phyloP scores from a whole-genome alignment of 2,888 invertebrate genomes.

The Sesamia inferens region DNA sequence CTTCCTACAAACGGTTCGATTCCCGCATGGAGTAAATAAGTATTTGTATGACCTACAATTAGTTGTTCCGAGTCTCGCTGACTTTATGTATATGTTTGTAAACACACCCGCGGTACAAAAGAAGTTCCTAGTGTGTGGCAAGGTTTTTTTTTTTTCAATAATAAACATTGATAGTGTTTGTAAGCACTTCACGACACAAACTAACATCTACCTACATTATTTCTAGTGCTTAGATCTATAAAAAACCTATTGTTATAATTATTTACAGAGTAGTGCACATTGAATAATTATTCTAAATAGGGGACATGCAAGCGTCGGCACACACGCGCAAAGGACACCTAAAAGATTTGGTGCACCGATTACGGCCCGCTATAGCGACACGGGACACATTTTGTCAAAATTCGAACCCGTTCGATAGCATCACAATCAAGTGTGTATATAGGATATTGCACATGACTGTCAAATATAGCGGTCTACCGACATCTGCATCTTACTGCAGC shows the following conservation, averaged over 20 bases:
- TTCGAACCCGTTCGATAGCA: slow-evolving; percentile 51
- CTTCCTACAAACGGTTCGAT: neutral
- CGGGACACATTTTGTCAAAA: slow-evolving; percentile 27
- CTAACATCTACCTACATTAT: neutral
- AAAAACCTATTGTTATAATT: neutral
- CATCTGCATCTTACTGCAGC: slow-evolving; percentile 69
- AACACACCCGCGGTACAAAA: too few species aligned
- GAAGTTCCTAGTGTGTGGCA: too few species aligned
- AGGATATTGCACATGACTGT: slow-evolving; percentile 73
- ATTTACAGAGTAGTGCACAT: neutral
- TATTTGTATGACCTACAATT: too few species aligned
- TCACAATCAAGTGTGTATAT: slow-evolving; percentile 64
- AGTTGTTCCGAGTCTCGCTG: neutral
- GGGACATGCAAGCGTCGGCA: slow-evolving; percentile 13
- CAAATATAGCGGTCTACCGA: slow-evolving; percentile 60
- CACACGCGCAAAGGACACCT: neutral
- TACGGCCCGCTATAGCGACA: slow-evolving; percentile 14
- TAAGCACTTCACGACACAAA: neutral
- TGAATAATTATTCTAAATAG: neutral
- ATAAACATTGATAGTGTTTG: neutral
- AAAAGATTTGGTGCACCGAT: slow-evolving; percentile 13
- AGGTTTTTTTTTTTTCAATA: too few species aligned
- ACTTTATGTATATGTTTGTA: too few species aligned
- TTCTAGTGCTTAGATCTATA: neutral
- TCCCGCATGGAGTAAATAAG: too few species aligned